Evolutionary conservation across 1,140 invertebrate genomes (phyloP).

Genomic region (Cryptotermes secundus): DNA sequence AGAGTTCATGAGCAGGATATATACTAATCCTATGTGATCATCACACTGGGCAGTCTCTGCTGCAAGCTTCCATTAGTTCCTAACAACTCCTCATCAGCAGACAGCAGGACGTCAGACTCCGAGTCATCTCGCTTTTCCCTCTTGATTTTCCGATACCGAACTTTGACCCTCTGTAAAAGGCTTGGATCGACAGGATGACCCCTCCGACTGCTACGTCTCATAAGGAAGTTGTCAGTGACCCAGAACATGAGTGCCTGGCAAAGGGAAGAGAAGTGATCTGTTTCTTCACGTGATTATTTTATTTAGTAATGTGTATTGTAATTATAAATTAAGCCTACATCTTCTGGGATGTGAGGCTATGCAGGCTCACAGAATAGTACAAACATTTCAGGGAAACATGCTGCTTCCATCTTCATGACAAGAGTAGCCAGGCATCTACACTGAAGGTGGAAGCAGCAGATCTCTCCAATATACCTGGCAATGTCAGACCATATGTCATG

Average conservation of each 20-base stretch:
- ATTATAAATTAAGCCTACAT: no score
- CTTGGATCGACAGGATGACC: constrained; percentile 24
- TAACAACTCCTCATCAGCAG: constrained; percentile 52
- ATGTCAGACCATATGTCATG: no score
- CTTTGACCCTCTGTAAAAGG: constrained; percentile 48
- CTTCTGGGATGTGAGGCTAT: no score
- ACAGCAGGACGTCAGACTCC: constrained; percentile 54
- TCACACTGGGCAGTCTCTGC: constrained; percentile 21
- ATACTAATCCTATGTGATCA: constrained; percentile 13
- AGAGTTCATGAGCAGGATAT: not conserved
- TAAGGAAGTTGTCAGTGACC: constrained; percentile 81
- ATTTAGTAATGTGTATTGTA: no score
- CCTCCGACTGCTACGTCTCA: constrained; percentile 47
- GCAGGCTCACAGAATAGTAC: no score
- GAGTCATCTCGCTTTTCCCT: constrained; percentile 45
- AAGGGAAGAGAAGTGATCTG: no score
- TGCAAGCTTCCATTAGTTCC: constrained; percentile 38
- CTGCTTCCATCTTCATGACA: no score
- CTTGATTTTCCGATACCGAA: constrained; percentile 53
- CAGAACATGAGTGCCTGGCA: constrained; percentile 77
- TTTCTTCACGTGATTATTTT: no score
- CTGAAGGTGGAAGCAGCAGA: no score
- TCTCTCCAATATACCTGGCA: no score
- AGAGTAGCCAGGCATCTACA: no score
- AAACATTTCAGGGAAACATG: no score